Evolutionary conservation across 1,140 invertebrate genomes (phyloP), one percentile per base, ranked within the genome.

Genomic region (Lepidotrigona ventralis): DNA sequence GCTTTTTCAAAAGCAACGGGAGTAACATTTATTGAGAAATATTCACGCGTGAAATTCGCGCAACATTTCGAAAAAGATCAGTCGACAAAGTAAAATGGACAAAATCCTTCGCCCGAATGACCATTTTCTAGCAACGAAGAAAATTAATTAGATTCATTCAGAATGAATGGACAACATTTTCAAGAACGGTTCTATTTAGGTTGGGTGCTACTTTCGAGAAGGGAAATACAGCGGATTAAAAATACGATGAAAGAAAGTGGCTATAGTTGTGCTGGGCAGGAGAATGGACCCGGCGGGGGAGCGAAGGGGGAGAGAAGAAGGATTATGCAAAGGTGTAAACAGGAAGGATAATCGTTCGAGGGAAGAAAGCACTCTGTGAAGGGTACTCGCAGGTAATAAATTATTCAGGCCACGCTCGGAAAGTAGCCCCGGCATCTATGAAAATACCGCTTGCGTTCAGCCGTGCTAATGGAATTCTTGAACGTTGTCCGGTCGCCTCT

Each of bases 381-480:
- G 8, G 26, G 14, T 39, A 51, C 23, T 56, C 17, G 26, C 21
- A n/a, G n/a, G 1, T 46, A 15, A 83, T 83, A 77, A 78, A 83
- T 83, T 60, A 83, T 83, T 70, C 74, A 78, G n/a, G 0, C 5
- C 9, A 39, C n/a, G 26, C 21, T 74, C 9, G 15, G n/a, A 60
- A 60, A 60, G 39, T 77, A 66, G 56, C 77, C 17, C 33, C 4
- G 9, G 12, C 64, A 15, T 17, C 64, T 33, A 68, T 56, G 26
- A 69, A 77, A 82, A 69, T 70, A 26, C 17, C 19, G 21, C 58
- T 77, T 60, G 46, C 21, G 14, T 14, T 23, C 23, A 23, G 17
- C 6, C 21, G 9, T 23, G 53, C 63, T 82, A 83, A 83, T 83
- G 81, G 81, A 82, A 78, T 78, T 60, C 56, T 21, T 70, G 68